These are phyloP conservation scores for Podarcis muralis DNA, from an alignment of 2,113 vertebrate genomes.

Conservation along the genomic window DNA sequence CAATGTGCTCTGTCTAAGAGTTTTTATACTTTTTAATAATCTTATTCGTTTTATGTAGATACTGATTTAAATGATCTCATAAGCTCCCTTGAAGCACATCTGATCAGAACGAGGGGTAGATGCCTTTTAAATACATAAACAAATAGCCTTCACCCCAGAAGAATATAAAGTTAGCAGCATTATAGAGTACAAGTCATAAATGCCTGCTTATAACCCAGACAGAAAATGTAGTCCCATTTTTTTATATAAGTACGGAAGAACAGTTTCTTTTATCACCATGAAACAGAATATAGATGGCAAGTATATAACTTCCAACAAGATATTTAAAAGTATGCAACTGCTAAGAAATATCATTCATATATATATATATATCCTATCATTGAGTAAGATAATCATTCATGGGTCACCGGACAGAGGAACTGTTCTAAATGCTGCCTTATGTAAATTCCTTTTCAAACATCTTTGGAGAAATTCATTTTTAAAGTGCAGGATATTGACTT, in stretches of 20 bases:
- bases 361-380: accelerated
- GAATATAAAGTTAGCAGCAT: background rate
- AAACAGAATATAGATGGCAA: background rate
- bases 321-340: background rate
- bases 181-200: background rate
- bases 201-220: background rate
- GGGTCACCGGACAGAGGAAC: background rate
- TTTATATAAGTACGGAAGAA: background rate
- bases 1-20: background rate
- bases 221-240: background rate
- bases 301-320: accelerated
- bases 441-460: background rate
- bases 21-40: background rate
- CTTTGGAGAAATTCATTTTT: background rate
- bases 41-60: background rate
- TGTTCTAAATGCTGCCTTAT: background rate
- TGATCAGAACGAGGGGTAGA: background rate
- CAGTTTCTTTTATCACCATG: background rate
- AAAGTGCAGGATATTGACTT: background rate
- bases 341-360: background rate
- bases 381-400: background rate
- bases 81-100: background rate
- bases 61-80: background rate
- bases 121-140: background rate
- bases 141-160: background rate